Evolutionary conservation across 2,797 vertebrate species (phyloP).

Genomic region (Hyperoplus lanceolatus): DNA sequence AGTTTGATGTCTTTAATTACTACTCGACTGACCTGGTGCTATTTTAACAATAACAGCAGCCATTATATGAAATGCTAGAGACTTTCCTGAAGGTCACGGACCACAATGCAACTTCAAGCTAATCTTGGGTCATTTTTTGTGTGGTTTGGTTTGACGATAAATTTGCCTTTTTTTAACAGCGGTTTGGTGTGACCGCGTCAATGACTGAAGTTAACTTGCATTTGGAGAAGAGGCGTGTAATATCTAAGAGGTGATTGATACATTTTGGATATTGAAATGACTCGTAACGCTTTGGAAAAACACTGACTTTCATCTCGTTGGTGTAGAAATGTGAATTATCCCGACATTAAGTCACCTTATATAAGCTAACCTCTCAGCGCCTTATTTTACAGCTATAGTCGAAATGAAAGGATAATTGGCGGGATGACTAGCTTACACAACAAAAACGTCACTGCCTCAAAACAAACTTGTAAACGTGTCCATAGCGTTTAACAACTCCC

Average conservation of each 20-base stretch:
- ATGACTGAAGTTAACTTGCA: too few species aligned
- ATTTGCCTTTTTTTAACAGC: not conserved
- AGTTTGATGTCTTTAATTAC: not conserved
- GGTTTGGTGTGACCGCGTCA: not conserved
- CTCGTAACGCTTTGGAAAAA: not conserved
- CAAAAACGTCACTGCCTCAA: not conserved
- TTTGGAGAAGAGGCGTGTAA: too few species aligned
- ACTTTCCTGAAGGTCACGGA: not conserved
- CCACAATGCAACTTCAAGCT: not conserved
- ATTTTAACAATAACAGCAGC: not conserved
- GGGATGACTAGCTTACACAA: slow-evolving; percentile 42
- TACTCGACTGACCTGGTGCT: not conserved
- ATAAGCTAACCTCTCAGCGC: not conserved
- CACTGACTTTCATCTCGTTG: not conserved
- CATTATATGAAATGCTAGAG: not conserved
- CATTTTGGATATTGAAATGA: not conserved
- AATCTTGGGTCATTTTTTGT: not conserved
- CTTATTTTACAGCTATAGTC: not conserved
- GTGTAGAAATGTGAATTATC: not conserved
- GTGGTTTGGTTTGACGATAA: not conserved
- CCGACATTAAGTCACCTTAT: rapidly evolving
- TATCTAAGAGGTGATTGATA: not conserved
- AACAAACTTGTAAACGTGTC: not conserved
- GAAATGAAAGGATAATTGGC: slow-evolving; percentile 54
- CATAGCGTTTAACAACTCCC: rapidly evolving